phyloP scores from a whole-genome alignment of 2,888 invertebrate genomes.

The Chorisops tibialis region DNA sequence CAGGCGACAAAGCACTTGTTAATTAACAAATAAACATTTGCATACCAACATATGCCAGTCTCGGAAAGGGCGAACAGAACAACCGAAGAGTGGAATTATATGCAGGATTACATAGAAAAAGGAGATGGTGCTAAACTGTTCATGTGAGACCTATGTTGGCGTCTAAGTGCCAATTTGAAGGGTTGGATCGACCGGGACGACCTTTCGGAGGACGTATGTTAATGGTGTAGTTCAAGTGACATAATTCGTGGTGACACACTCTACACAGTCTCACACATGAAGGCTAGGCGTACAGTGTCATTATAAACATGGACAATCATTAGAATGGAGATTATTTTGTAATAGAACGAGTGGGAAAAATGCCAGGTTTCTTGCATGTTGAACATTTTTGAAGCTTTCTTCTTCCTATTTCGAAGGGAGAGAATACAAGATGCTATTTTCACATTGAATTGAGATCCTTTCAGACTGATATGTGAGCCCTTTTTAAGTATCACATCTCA shows the following conservation, averaged over 20 bases:
- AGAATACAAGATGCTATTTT: background rate
- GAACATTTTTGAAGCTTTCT: too few species aligned
- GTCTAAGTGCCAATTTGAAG: slow-evolving; percentile 19
- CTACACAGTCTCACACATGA: background rate
- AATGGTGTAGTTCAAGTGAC: slow-evolving; percentile 19
- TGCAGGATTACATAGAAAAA: background rate
- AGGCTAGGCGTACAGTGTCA: background rate
- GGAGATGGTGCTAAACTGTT: slow-evolving; percentile 1
- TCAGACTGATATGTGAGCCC: background rate
- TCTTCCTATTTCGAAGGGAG: background rate
- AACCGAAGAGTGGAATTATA: background rate
- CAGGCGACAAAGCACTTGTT: slow-evolving; percentile 17
- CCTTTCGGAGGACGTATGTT: slow-evolving; percentile 16
- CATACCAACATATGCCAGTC: background rate
- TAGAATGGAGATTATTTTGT: slow-evolving; percentile 9
- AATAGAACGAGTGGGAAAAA: background rate
- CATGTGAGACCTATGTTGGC: slow-evolving; percentile 3
- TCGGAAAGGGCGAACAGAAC: background rate
- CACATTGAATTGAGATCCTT: background rate
- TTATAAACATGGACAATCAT: slow-evolving; percentile 10
- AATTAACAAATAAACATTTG: slow-evolving; percentile 25
- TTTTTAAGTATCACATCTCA: background rate
- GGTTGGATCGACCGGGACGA: background rate
- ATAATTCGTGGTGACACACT: slow-evolving; percentile 16
- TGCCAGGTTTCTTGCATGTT: background rate